A percentile compares a stretch with the other conserved stretches of the same genome.
Evolutionary conservation across 2,113 vertebrate genomes (phyloP).

Genomic region (Atrichornis clamosus): DNA sequence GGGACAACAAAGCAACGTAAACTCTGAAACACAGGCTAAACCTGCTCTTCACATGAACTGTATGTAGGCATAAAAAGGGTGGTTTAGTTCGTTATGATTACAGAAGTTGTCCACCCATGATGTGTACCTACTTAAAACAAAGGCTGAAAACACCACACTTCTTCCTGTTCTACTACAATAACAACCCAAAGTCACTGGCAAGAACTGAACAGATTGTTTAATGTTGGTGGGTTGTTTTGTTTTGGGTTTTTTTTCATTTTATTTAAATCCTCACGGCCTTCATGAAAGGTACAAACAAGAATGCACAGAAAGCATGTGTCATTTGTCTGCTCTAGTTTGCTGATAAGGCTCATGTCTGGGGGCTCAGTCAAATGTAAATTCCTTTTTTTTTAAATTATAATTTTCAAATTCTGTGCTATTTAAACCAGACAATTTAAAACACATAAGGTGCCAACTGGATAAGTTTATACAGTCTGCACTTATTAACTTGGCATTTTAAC

Average conservation of each 20-base stretch:
- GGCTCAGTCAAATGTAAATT: not conserved
- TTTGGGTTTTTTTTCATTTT: not conserved
- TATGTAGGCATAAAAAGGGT: not conserved
- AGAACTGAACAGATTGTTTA: not conserved
- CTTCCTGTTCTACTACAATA: not conserved
- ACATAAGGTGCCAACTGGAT: not conserved
- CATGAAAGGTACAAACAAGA: not conserved
- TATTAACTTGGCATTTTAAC: not conserved
- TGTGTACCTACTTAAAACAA: not conserved
- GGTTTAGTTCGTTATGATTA: not conserved
- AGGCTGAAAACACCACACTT: not conserved
- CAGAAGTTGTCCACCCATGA: not conserved
- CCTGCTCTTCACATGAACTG: not conserved
- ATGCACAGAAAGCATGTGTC: not conserved
- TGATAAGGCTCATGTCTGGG: not conserved
- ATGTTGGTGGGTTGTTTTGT: not conserved
- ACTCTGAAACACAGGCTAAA: not conserved
- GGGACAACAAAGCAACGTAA: not conserved
- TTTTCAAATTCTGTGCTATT: not conserved
- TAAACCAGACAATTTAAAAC: not conserved
- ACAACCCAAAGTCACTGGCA: not conserved
- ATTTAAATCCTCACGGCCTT: not conserved
- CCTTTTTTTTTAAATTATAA: not conserved
- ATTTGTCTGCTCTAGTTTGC: not conserved
- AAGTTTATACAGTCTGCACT: not conserved